These are phyloP conservation scores for Calliphora vomitoria DNA, from an alignment of 2,888 invertebrate species.

Conservation along the genomic window DNA sequence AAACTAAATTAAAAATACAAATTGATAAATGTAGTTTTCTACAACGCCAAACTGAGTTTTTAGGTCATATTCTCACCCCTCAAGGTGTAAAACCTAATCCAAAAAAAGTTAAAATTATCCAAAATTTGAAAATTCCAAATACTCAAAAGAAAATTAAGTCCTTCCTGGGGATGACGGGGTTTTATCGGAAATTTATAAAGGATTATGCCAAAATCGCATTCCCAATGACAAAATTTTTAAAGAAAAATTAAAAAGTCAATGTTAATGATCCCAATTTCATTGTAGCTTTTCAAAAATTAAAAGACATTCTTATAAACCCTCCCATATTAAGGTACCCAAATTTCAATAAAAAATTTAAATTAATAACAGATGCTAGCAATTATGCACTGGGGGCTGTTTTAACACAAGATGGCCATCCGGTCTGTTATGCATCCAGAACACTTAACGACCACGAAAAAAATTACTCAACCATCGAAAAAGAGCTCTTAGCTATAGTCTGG, in stretches of 20 bases:
- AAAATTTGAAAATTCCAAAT: too few species aligned
- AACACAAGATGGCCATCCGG: slow-evolving; percentile 60
- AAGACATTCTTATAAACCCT: slow-evolving; percentile 5
- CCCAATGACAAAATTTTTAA: neutral
- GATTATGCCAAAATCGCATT: neutral
- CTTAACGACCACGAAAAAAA: slow-evolving; percentile 74
- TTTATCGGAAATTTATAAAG: too few species aligned
- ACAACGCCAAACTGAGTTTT: too few species aligned
- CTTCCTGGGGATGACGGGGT: neutral
- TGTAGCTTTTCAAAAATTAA: slow-evolving; percentile 3
- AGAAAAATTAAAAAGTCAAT: neutral
- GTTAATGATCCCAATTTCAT: slow-evolving; percentile 4
- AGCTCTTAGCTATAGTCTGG: slow-evolving; percentile 77
- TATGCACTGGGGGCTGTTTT: too few species aligned
- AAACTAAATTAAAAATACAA: too few species aligned
- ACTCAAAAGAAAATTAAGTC: too few species aligned
- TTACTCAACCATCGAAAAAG: slow-evolving; percentile 79
- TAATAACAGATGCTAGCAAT: slow-evolving; percentile 27
- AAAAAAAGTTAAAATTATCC: too few species aligned
- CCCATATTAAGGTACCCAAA: neutral
- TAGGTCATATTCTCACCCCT: too few species aligned
- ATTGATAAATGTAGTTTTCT: too few species aligned
- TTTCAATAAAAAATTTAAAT: slow-evolving; percentile 4
- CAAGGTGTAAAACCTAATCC: too few species aligned
- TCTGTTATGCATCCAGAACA: slow-evolving; percentile 77